Conservation (phyloP, 2,797 vertebrate species). For the Coccyzus lansbergi region DNA sequence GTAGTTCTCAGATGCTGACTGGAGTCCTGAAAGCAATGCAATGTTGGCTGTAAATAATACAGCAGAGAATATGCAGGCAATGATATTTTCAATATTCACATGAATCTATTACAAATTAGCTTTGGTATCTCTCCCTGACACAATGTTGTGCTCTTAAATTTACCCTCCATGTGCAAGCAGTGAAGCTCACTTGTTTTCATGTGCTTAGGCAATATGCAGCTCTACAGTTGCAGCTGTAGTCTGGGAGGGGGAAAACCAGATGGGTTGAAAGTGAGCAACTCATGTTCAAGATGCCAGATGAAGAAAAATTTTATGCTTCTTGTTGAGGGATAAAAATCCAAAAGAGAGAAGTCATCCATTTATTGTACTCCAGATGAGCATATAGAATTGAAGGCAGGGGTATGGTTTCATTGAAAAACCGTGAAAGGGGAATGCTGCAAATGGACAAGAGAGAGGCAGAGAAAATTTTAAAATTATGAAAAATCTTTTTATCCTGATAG, state of each 20-base stretch:
- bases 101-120: constrained; percentile 41
- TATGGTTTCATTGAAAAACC: not conserved
- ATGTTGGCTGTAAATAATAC: constrained; percentile 5
- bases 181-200: not conserved
- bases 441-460: not conserved
- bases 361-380: not conserved
- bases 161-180: not conserved
- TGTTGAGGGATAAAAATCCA: not conserved
- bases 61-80: not conserved
- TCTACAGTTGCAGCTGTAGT: not conserved
- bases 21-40: not conserved
- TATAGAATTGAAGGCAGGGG: not conserved
- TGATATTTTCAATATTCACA: not conserved
- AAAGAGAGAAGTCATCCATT: not conserved
- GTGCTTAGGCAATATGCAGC: not conserved
- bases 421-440: not conserved
- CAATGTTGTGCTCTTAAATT: not conserved
- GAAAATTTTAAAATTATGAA: not conserved
- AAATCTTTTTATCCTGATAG: not conserved
- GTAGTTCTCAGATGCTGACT: not conserved
- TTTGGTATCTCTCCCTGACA: constrained; percentile 33
- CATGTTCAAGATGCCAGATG: not conserved
- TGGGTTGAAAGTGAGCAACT: not conserved
- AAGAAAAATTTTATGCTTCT: not conserved
- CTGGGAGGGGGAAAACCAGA: not conserved